Base-by-base conservation (phyloP, 2,888 invertebrate genomes). In the Vesta saturnalis region DNA sequence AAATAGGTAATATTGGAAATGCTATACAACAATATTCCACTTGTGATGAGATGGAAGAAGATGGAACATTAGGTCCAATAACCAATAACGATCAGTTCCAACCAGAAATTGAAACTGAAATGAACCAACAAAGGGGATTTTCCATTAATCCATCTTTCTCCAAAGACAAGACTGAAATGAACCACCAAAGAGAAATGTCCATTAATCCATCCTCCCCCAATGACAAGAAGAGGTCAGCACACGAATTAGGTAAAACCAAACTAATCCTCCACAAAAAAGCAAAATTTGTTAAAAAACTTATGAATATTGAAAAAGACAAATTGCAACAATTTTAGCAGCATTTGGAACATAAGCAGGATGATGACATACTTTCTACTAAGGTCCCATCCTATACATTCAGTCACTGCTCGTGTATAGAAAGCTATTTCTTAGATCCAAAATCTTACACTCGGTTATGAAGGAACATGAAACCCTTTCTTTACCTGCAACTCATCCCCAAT, bases 1-100 rank as follows among this genome's bases (percentile, higher is more conserved):
- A 4, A 39, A 57, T 39, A 35, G 57, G 35, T 23, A 57, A 57
- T 39, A 57, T 39, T 39, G 18, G 15, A 49, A 49, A 49, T 49
- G 49, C 15, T 49, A 4, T 18, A 49, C 49, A 49, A 49, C 15
- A 15, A 12, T 15, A 18, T 49, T 49, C 14, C 14, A 49, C 49
- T 49, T 49, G 49, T 49, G 18, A 49, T 49, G 49, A 49, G 15
- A 18, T 12, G 18, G 49, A 49, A 18, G 18, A 49, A 4, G 22
- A 15, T 49, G 14, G 8, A 49, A 30, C 30, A 30, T 30, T 30
- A 30, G 15, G 19, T 49, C 49, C 14, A 49, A 18, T 49, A n/a
- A 10, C 15, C 8, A 49, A 18, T 49, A 49, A 18, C 15, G 49
- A 49, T 15, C 49, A 18, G 49, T 18, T 16, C 18, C 19, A 49